Conservation (phyloP, 2,888 invertebrate genomes). For the Zhengitettix transpicula region DNA sequence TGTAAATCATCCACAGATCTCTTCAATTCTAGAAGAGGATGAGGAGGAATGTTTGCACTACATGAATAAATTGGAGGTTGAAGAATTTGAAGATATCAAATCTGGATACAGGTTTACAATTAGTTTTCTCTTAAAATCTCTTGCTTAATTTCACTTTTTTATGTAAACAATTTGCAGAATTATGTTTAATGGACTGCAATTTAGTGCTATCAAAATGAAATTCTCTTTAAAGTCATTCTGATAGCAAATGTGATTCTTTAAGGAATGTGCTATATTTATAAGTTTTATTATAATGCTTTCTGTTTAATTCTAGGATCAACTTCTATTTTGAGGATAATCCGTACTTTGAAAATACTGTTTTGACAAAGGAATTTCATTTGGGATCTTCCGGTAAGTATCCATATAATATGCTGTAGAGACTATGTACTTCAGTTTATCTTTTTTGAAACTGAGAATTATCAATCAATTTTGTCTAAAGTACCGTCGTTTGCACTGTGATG, state of each 20-base stretch:
- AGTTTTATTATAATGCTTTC: not conserved
- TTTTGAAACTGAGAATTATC: no score
- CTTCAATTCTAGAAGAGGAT: slow-evolving; percentile 60
- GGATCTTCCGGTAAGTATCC: slow-evolving; percentile 34
- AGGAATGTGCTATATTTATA: not conserved
- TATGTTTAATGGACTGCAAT: no score
- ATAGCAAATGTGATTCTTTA: no score
- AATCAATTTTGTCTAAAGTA: no score
- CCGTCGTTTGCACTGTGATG: no score
- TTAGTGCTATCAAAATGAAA: no score
- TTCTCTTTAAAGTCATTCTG: no score
- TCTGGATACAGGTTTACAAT: slow-evolving; percentile 45
- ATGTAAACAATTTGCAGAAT: no score
- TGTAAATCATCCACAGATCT: slow-evolving; percentile 74
- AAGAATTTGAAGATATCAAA: slow-evolving; percentile 75
- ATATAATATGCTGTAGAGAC: no score
- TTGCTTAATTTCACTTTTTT: no score
- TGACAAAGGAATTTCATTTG: slow-evolving; percentile 64
- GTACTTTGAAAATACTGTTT: slow-evolving; percentile 61
- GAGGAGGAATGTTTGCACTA: slow-evolving; percentile 66
- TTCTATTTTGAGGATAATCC: slow-evolving; percentile 66
- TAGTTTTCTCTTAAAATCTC: no score
- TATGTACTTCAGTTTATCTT: no score
- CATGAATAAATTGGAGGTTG: slow-evolving; percentile 57
- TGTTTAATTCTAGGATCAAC: slow-evolving; percentile 34